Evolutionary conservation across 1,140 invertebrate genomes (phyloP).

Genomic region (Drosophila chauvacae): DNA sequence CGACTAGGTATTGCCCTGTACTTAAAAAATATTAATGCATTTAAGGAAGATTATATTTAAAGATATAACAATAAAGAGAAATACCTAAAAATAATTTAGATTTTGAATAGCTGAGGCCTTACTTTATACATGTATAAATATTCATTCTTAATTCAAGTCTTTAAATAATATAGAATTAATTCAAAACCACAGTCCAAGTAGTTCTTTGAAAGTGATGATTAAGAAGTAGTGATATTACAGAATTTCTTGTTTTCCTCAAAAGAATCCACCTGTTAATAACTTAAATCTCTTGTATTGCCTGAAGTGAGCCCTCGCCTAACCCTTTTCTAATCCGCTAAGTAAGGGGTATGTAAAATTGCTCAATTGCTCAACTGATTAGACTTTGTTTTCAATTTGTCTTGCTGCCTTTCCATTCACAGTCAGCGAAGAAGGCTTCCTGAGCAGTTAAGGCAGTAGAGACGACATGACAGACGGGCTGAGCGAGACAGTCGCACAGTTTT

Average conservation of each 20-base stretch:
- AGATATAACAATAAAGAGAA: neutral
- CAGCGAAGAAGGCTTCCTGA: conserved; percentile 43
- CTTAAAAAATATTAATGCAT: neutral
- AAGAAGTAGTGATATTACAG: neutral
- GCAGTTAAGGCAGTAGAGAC: neutral
- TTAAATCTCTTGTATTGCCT: neutral
- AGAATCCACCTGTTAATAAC: neutral
- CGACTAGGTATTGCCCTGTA: conserved; percentile 14
- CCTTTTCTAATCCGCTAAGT: conserved; percentile 35
- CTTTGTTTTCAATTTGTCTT: conserved; percentile 82
- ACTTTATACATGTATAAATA: too few species aligned
- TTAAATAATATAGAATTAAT: neutral
- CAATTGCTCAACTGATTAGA: conserved; percentile 81
- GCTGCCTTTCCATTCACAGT: conserved; percentile 39
- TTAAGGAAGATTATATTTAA: neutral
- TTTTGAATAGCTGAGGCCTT: too few species aligned
- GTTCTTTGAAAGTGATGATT: too few species aligned
- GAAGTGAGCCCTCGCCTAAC: conserved; percentile 7
- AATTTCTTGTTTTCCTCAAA: neutral
- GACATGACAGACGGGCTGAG: conserved; percentile 11
- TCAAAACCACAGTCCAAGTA: neutral
- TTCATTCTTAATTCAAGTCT: too few species aligned
- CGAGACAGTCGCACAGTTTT: conserved; percentile 56
- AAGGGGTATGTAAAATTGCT: conserved; percentile 69
- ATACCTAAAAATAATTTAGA: too few species aligned